Evolutionary conservation across 2,888 invertebrate genomes (phyloP).

Genomic region (Acanthococcus lagerstroemiae): DNA sequence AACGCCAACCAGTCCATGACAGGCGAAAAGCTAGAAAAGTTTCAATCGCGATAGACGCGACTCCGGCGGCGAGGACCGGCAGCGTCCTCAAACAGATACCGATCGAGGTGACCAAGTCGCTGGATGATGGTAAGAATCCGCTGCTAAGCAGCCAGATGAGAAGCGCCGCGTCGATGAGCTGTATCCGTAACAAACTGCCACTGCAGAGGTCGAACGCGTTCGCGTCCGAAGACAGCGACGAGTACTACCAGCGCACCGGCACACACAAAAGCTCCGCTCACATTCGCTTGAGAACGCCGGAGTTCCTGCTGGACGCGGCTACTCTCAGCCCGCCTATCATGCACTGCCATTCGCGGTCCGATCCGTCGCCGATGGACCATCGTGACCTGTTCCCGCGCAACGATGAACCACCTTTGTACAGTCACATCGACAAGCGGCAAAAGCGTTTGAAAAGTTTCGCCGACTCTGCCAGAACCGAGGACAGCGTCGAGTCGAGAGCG

Average conservation of each 20-base stretch:
- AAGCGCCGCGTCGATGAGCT: conserved; percentile 34
- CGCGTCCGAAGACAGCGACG: conserved; percentile 33
- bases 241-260: conserved; percentile 23
- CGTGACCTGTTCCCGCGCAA: not conserved
- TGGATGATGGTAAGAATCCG: conserved; percentile 35
- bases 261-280: conserved; percentile 33
- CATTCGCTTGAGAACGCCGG: conserved; percentile 32
- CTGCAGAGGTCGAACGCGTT: conserved; percentile 36
- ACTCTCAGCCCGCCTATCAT: conserved; percentile 26
- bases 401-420: conserved; percentile 15
- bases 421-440: conserved; percentile 11
- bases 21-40: conserved; percentile 44
- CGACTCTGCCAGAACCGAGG: not conserved
- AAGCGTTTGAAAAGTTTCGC: conserved; percentile 24
- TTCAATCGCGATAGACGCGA: conserved; percentile 68
- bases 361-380: conserved; percentile 31
- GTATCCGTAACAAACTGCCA: conserved; percentile 33
- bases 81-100: conserved; percentile 58
- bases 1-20: not conserved
- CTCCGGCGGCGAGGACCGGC: conserved; percentile 58
- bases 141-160: conserved; percentile 27
- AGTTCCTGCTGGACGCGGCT: conserved; percentile 27
- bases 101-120: conserved; percentile 56
- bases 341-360: conserved; percentile 36
- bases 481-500: conserved; percentile 28